These are phyloP conservation scores for Chymomyza costata DNA, from an alignment of 1,140 invertebrate species.

Conservation along the genomic window DNA sequence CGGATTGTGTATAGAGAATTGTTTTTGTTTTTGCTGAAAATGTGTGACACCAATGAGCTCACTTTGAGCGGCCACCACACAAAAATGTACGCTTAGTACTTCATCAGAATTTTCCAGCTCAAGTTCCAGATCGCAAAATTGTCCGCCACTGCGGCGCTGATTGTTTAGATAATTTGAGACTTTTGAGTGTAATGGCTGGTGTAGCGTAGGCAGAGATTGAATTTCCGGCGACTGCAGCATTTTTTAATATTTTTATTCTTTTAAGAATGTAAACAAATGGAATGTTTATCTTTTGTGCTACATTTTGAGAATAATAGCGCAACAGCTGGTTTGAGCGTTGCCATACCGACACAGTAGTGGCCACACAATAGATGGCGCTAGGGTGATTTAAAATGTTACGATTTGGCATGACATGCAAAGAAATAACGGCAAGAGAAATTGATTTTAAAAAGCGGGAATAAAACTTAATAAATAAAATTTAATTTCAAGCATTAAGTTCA, in stretches of 20 bases:
- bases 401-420: conserved; percentile 6
- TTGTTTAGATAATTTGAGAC: conserved; percentile 69
- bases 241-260: conserved; percentile 17
- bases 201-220: conserved; percentile 50
- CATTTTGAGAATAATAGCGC: conserved; percentile 7
- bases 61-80: conserved; percentile 67
- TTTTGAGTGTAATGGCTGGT: conserved; percentile 66
- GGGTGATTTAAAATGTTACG: not conserved
- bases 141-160: conserved; percentile 51
- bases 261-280: conserved; percentile 13
- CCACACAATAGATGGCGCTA: conserved; percentile 1
- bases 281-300: too few species aligned
- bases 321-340: conserved; percentile 13
- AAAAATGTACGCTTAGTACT: conserved; percentile 52
- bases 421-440: too few species aligned
- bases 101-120: conserved; percentile 54
- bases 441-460: too few species aligned
- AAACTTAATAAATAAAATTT: too few species aligned
- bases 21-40: conserved; percentile 60
- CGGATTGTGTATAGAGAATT: conserved; percentile 71
- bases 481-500: too few species aligned
- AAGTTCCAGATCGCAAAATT: conserved; percentile 65
- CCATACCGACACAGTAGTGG: not conserved
- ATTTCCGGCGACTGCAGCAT: conserved; percentile 15
- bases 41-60: conserved; percentile 49